Conservation (phyloP, 2,113 vertebrate genomes). For the Saccopteryx bilineata region DNA sequence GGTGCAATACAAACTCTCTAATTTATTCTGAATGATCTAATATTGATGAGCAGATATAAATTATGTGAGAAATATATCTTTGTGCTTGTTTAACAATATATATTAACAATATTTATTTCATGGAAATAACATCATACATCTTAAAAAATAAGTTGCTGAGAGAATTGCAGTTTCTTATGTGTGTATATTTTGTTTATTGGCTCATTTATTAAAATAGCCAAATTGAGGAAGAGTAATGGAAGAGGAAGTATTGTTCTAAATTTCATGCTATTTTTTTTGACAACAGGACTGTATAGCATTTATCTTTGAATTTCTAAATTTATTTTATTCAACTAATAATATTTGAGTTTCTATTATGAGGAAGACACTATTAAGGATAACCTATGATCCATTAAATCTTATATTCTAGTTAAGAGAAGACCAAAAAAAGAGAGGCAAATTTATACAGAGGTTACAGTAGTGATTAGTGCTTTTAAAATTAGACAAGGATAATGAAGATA, state of each 20-base stretch:
- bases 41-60: background rate
- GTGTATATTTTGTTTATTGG: background rate
- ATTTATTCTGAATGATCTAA: background rate
- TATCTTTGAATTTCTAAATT: background rate
- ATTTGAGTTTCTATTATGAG: background rate
- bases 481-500: background rate
- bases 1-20: background rate
- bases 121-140: background rate
- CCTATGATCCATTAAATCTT: background rate
- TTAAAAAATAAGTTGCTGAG: background rate
- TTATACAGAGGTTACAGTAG: background rate
- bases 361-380: background rate
- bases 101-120: background rate
- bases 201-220: background rate
- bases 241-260: background rate
- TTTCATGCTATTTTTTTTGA: background rate
- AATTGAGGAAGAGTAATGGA: background rate
- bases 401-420: background rate
- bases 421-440: background rate
- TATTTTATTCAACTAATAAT: background rate
- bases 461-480: background rate
- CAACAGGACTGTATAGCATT: background rate
- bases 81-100: background rate
- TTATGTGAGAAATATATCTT: background rate
- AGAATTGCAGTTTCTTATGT: background rate